These are phyloP conservation scores for Oligia fasciuncula DNA, from an alignment of 2,888 invertebrate genomes.

Conservation along the genomic window DNA sequence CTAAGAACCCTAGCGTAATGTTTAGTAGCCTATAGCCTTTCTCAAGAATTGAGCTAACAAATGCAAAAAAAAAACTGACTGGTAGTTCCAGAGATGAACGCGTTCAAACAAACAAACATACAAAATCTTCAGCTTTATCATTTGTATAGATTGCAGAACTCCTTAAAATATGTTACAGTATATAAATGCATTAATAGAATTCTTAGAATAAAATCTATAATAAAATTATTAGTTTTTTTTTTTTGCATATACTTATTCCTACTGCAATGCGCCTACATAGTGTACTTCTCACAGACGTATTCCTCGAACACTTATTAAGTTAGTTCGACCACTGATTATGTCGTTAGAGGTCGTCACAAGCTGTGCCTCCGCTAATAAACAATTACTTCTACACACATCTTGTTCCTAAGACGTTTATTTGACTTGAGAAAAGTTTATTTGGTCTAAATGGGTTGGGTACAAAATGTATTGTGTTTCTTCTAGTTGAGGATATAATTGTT, in stretches of 20 bases:
- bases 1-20: too few relatives aligned
- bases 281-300: conserved; percentile 30
- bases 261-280: conserved; percentile 8
- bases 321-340: conserved; percentile 43
- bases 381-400: conserved; percentile 53
- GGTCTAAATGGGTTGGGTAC: neutral
- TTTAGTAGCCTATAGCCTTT: too few relatives aligned
- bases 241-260: neutral
- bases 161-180: neutral
- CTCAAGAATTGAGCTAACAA: too few relatives aligned
- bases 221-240: too few relatives aligned
- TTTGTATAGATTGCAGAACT: neutral
- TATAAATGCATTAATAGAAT: neutral
- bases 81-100: neutral
- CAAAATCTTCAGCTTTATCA: neutral
- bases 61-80: too few relatives aligned
- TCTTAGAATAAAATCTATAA: too few relatives aligned
- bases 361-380: conserved; percentile 47
- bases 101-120: neutral
- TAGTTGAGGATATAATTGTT: neutral
- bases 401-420: conserved; percentile 33
- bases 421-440: conserved; percentile 20
- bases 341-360: conserved; percentile 49
- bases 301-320: conserved; percentile 53
- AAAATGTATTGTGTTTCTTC: neutral